Base-by-base conservation (phyloP, 2,888 invertebrate species). In the Keiferia lycopersicella region DNA sequence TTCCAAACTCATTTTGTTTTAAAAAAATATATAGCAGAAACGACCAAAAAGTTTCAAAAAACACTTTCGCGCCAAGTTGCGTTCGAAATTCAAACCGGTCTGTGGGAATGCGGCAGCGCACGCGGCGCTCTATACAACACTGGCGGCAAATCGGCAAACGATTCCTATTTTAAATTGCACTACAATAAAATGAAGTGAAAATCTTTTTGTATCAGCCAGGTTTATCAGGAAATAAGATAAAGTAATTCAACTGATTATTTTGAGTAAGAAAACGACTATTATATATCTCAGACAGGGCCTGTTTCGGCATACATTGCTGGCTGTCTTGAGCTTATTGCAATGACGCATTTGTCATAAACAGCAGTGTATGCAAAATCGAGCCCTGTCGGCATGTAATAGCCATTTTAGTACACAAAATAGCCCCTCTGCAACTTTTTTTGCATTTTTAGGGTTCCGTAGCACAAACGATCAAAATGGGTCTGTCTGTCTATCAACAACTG, bases 1-100 rank as follows among this genome's bases (percentile, higher is more conserved):
- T 68, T 89, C 87, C 69, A 91, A 76, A 76, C 91, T 92, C 92
- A 92, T 92, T 70, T 73, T 83, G 57, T 69, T 68, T 68, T 60
- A 48, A 69, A 71, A 56, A 56, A 69, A 71, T 34, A 56, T n/a
- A 12, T 20, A 53, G 30, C 14, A 30, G n/a, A 53, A 53, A 30
- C 4, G 26, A 71, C 70, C 71, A 70, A 61, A 67, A 67, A 62
- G n/a, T 68, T 59, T 68, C 68, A 69, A 68, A n/a, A 68, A 70
- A 65, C 67, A 78, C 80, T 87, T 90, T 88, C 87, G 73, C 88
- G 88, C 83, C 78, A 80, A 86, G 68, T 59, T 67, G 73, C 65
- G 67, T 77, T 78, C 76, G 74, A 72, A 74, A 75, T 71, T 71
- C 64, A 67, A 78, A 65, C 75, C 71, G 74, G 73, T 73, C 68